A percentile compares a stretch with the other conserved stretches of the same genome.
Evolutionary conservation across 1,140 invertebrate species (phyloP).

Genomic region (Philotrypesis tridentata): DNA sequence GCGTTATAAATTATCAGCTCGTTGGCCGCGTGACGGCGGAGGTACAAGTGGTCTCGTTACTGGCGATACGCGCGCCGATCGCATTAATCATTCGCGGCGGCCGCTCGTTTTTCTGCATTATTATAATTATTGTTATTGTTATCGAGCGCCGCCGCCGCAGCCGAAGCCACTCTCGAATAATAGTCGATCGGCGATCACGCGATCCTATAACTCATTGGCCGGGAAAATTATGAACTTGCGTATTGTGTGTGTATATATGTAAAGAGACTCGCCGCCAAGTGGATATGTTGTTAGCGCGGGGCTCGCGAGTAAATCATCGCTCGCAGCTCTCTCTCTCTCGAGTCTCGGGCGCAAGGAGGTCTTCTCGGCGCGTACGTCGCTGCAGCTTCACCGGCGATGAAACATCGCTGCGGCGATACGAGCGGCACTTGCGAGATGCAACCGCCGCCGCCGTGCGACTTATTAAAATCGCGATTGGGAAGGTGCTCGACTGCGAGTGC

Average conservation of each 20-base stretch:
- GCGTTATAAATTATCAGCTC: conserved; percentile 34
- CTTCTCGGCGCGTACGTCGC: not conserved
- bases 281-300: conserved; percentile 34
- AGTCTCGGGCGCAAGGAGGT: not conserved
- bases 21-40: conserved; percentile 27
- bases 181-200: conserved; percentile 26
- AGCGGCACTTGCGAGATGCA: not conserved
- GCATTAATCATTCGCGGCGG: conserved; percentile 27
- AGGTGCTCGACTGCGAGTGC: not conserved
- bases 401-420: not conserved
- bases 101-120: conserved; percentile 19
- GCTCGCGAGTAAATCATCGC: conserved; percentile 39
- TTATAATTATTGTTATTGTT: conserved; percentile 43
- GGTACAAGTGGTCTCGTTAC: conserved; percentile 33
- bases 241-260: conserved; percentile 7
- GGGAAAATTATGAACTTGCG: conserved; percentile 43
- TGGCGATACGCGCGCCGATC: conserved; percentile 28
- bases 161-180: too few relatives aligned
- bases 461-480: conserved; percentile 36
- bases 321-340: not conserved
- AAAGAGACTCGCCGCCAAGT: not conserved
- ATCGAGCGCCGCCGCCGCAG: not conserved
- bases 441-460: not conserved
- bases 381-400: not conserved
- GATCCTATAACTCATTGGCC: conserved; percentile 46